Percentiles rank a stretch among this genome's conserved stretches.
phyloP scores from a whole-genome alignment of 2,888 invertebrate genomes.

The Catocala sponsa region DNA sequence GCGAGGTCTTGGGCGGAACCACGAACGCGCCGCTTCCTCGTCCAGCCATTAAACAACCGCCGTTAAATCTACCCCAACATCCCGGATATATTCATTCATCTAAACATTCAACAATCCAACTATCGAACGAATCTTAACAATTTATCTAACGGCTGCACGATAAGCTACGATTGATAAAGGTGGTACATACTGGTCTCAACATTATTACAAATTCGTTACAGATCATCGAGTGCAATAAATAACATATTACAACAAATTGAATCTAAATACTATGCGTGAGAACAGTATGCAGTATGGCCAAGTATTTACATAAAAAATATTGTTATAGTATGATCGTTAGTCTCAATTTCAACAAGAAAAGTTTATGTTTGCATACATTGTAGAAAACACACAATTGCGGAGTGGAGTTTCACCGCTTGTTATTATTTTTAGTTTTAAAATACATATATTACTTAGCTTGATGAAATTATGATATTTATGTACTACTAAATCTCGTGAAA shows the following conservation, averaged over 20 bases:
- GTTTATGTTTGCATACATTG: constrained; percentile 1
- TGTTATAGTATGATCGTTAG: constrained; percentile 19
- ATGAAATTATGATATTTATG: constrained; percentile 45
- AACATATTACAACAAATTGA: constrained; percentile 18
- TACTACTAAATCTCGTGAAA: constrained; percentile 44
- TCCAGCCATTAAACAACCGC: constrained; percentile 61
- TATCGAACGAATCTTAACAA: constrained; percentile 34
- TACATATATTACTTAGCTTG: constrained; percentile 20
- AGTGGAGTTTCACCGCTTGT: constrained; percentile 1
- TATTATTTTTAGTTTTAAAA: constrained; percentile 7
- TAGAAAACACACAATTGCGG: not conserved
- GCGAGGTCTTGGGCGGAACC: constrained; percentile 66
- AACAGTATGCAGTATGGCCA: constrained; percentile 50
- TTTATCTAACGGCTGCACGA: constrained; percentile 57
- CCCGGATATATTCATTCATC: constrained; percentile 4
- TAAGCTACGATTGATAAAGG: constrained; percentile 51
- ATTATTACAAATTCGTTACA: constrained; percentile 27
- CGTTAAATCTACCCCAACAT: constrained; percentile 2
- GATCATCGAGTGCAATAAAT: constrained; percentile 24
- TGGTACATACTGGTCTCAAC: constrained; percentile 50
- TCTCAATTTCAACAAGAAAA: constrained; percentile 39
- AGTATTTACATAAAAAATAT: constrained; percentile 18
- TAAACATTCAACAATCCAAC: constrained; percentile 20
- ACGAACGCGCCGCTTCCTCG: constrained; percentile 64
- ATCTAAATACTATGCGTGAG: constrained; percentile 28